phyloP scores from a whole-genome alignment of 2,113 vertebrate genomes.

The Crotalus tigris region DNA sequence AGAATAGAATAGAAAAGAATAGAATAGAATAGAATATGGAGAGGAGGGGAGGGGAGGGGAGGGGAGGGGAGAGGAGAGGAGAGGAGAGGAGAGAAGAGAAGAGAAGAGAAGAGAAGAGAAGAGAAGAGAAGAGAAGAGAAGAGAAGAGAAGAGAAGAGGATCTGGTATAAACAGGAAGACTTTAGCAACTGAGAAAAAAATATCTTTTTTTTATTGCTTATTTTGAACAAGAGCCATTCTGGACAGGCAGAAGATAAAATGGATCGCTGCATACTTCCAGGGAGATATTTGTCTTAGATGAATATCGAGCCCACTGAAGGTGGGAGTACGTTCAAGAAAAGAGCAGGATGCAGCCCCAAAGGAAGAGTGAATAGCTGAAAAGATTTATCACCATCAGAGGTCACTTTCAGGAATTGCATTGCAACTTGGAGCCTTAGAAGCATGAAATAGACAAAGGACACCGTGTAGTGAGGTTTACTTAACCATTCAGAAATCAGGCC shows the following conservation, averaged over 20 bases:
- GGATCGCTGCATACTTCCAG: slow-evolving; percentile 48
- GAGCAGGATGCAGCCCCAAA: slow-evolving; percentile 69
- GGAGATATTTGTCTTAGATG: slow-evolving; percentile 70
- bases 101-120: too few species aligned
- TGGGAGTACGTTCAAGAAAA: slow-evolving; percentile 58
- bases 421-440: slow-evolving; percentile 38
- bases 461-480: background rate
- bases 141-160: slow-evolving; percentile 13
- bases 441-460: slow-evolving; percentile 19
- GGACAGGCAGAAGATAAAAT: slow-evolving; percentile 65
- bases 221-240: slow-evolving; percentile 55
- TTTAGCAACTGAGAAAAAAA: slow-evolving; percentile 48
- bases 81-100: too few species aligned
- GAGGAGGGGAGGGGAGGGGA: too few species aligned
- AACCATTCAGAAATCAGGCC: background rate
- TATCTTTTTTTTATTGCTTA: slow-evolving; percentile 17
- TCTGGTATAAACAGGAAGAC: background rate
- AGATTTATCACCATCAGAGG: slow-evolving; percentile 50
- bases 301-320: slow-evolving; percentile 64
- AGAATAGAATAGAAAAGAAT: too few species aligned
- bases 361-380: slow-evolving; percentile 25
- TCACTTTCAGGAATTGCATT: slow-evolving; percentile 59
- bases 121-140: too few species aligned
- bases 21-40: too few species aligned
- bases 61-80: too few species aligned